Percentiles rank a stretch among this genome's conserved stretches.
These are phyloP conservation scores for Kuschelorhynchus macadamiae DNA, from an alignment of 2,888 invertebrate species.

Conservation along the genomic window DNA sequence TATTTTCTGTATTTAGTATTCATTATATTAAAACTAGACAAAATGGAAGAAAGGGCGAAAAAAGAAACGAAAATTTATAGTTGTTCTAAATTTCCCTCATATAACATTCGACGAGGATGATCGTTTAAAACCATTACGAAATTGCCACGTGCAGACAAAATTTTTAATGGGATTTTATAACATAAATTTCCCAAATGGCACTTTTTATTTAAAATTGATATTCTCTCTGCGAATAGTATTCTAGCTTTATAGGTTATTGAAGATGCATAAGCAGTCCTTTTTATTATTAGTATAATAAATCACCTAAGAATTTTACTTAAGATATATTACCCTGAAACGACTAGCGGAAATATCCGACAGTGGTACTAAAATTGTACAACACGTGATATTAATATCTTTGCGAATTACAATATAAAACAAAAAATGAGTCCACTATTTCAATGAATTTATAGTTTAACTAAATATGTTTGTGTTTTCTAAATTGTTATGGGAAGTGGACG, in stretches of 20 bases:
- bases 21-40: too few species aligned
- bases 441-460: too few species aligned
- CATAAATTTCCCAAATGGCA: slow-evolving; percentile 36
- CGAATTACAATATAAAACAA: too few species aligned
- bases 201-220: slow-evolving; percentile 40
- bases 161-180: slow-evolving; percentile 32
- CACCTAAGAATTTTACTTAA: too few species aligned
- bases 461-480: too few species aligned
- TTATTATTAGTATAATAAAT: not conserved
- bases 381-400: too few species aligned
- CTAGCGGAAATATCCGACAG: too few species aligned
- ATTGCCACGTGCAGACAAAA: slow-evolving; percentile 43
- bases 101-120: slow-evolving; percentile 29
- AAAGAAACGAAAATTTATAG: slow-evolving; percentile 18
- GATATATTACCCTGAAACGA: too few species aligned
- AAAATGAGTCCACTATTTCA: too few species aligned
- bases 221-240: slow-evolving; percentile 17
- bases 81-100: slow-evolving; percentile 24
- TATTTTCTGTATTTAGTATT: too few species aligned
- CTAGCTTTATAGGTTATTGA: slow-evolving; percentile 13
- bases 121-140: slow-evolving; percentile 36
- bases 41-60: not conserved
- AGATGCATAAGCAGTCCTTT: not conserved
- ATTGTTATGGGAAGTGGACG: too few species aligned
- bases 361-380: too few species aligned